Conservation (phyloP, 2,113 vertebrate species). For the Ahaetulla prasina region DNA sequence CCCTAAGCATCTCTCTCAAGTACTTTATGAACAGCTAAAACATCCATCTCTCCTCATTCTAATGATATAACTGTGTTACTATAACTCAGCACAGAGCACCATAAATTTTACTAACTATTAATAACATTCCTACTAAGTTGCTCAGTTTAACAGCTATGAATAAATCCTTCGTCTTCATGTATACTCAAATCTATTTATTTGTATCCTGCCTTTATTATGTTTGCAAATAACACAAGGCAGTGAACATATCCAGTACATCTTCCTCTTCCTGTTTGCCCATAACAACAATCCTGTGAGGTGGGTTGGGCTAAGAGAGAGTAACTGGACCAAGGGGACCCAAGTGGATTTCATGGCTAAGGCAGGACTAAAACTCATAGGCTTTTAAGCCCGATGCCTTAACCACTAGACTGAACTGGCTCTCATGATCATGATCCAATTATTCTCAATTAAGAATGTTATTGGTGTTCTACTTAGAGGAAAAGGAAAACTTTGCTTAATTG, state of each 20-base stretch:
- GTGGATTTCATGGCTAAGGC: not conserved
- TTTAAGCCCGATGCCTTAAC: not conserved
- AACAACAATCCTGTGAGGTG: not conserved
- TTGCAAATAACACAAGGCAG: not conserved
- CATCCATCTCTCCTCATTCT: not conserved
- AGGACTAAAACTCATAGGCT: not conserved
- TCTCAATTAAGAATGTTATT: not conserved
- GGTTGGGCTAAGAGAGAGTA: not conserved
- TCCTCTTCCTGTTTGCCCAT: not conserved
- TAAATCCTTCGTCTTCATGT: not conserved
- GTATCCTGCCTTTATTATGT: not conserved
- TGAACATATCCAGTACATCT: not conserved
- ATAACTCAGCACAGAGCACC: not conserved
- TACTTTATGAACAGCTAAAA: not conserved
- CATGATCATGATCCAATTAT: not conserved
- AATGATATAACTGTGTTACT: not conserved
- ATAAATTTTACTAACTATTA: not conserved
- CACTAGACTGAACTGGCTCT: not conserved
- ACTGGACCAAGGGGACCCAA: not conserved
- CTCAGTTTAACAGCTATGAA: not conserved
- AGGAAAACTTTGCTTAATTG: not conserved
- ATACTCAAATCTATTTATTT: not conserved
- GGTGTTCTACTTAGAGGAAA: not conserved
- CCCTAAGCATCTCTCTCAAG: not conserved
- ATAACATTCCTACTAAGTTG: not conserved